Conservation (phyloP, 2,888 invertebrate species). For the Diabrotica balteata region DNA sequence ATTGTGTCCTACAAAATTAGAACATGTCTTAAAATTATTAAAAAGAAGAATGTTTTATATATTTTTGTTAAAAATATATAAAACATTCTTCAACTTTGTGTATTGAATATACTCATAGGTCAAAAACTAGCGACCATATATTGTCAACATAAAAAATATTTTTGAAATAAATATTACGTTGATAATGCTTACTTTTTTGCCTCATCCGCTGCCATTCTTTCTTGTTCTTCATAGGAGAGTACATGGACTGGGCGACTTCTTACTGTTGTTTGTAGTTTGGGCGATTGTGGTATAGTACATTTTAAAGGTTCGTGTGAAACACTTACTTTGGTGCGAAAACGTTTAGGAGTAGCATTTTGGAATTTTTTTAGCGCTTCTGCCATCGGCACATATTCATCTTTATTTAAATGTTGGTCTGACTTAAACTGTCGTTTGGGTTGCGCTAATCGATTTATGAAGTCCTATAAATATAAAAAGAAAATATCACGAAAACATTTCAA, state of each 20-base stretch:
- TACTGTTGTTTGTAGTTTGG: conserved; percentile 63
- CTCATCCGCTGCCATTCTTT: conserved; percentile 70
- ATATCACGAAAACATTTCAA: no score
- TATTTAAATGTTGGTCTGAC: conserved; percentile 40
- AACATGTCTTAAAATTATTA: conserved; percentile 15
- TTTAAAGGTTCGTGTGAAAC: conserved; percentile 10
- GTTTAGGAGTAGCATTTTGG: conserved; percentile 63
- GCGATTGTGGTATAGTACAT: conserved; percentile 64
- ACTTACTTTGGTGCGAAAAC: conserved; percentile 59
- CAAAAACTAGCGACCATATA: no score
- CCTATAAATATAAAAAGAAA: conserved; percentile 31
- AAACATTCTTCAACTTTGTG: no score
- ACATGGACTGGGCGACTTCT: conserved; percentile 65
- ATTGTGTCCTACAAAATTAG: conserved; percentile 61
- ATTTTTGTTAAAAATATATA: not conserved
- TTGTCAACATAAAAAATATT: no score
- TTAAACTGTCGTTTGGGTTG: conserved; percentile 42
- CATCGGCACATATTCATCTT: conserved; percentile 59
- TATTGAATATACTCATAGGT: no score
- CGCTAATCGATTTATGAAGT: conserved; percentile 41
- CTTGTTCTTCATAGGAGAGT: conserved; percentile 68
- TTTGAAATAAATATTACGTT: not conserved
- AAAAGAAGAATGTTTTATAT: no score
- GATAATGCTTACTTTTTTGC: conserved; percentile 63
- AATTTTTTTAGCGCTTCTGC: conserved; percentile 65